Evolutionary conservation across 1,140 invertebrate genomes (phyloP), one percentile per base, ranked within the genome.

Genomic region (Tribolium madens): DNA sequence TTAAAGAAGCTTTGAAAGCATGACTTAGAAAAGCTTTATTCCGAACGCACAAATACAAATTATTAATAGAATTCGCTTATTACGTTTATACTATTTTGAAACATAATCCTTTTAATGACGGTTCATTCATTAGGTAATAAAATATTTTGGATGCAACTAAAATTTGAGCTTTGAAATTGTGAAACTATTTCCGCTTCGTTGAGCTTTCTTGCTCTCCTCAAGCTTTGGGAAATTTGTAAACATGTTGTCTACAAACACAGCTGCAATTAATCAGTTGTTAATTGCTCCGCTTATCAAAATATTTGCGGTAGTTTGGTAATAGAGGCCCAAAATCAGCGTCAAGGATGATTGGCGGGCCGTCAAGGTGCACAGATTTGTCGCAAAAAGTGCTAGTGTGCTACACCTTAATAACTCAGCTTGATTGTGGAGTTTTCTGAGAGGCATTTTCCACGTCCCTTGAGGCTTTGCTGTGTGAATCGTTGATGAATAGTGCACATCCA

Each of bases 261-360:
- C 70, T 46, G 50, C 70, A 50, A 72, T 72, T 72, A 72, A 72
- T 72, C 70, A 72, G 70, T 33, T 50, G 70, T 72, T 72, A 72
- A 72, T 72, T 72, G 42, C 70, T 14, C 5, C 6, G 70, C 70
- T 72, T 71, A 71, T 71, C 69, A 71, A 72, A 72, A 72, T 72
- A 72, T 72, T 72, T 72, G 70, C 46, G 46, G 52, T 72, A 72
- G 70, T 72, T 72, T 72, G 47, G 36, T 71, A 72, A 50, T 72
- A 21, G 50, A 64, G 57, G 9, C 57, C 57, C 10, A 12, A 64
- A 64, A 64, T 64, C 36, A 64, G 26, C 31, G 57, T 64, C 21
- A 1, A 26, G 26, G 57, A 64, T 64, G 57, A 64, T 64, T 64
- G 57, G 36, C 57, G 57, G 57, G 1, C 57, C 21, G 1, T 26